Base-by-base conservation (phyloP, 2,113 vertebrate genomes). In the Microcebus jonahi region DNA sequence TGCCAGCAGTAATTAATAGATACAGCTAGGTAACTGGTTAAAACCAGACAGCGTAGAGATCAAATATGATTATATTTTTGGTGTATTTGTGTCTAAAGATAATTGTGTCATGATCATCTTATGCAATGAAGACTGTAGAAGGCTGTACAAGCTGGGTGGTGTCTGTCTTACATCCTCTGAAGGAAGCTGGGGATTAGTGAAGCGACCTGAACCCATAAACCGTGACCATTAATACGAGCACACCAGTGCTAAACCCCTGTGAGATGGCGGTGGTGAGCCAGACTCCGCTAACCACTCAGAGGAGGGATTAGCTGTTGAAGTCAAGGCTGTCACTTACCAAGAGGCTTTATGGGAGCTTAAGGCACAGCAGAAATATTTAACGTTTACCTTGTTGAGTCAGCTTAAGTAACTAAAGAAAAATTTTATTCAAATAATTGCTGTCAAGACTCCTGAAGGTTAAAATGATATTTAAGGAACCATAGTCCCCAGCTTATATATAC, bases 381-480 rank as follows among this genome's bases (percentile, higher is more conserved):
- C 39, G n/a, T 87, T 84, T 20, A 81, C 50, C 34, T 59, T 65
- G 27, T 0, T 25, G 23, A 61, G 59, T 67, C 71, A 71, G 59
- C 39, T 67, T 91, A 92, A 83, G 75, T 55, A 83, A 94, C 53
- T 27, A 87, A 71, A 91, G 55, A 67, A 81, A 75, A 48, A 50
- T 67, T 91, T 83, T 75, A 87, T 73, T 85, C 21, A 63, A 80
- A 81, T 59, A 96, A 71, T n/a, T 90, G 79, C 68, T 86, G 39
- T 80, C 31, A 20, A 90, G 77, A 87, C 81, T 53, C 15, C 45
- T 81, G 15, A 82, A 96, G 76, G 50, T 88, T 91, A 94, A 88
- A 91, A 84, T 25, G 36, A 18, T 50, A 84, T 61, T 88, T 88
- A 76, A 81, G 82, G 50, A 95, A 39, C 13, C 15, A 59, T 2